Percentiles rank a stretch among this genome's conserved stretches.
These are phyloP conservation scores for Montifringilla adamsi DNA, from an alignment of 2,113 vertebrate species.

Conservation along the genomic window DNA sequence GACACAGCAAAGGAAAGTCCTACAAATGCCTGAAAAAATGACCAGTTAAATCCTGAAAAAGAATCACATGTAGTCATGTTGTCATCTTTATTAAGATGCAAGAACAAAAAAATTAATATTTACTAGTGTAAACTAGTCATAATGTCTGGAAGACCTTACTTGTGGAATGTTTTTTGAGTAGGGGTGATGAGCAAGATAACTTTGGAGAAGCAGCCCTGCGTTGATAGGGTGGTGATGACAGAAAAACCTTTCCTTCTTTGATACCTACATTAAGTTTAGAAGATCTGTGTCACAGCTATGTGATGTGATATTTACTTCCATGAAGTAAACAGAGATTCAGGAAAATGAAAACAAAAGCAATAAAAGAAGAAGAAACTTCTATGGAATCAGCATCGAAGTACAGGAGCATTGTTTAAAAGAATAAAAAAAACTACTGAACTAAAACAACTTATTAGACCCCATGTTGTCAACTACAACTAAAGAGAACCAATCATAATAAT, in stretches of 20 bases:
- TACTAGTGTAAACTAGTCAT: background rate
- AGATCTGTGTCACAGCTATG: background rate
- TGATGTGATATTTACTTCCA: background rate
- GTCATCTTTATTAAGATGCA: background rate
- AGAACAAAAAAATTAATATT: background rate
- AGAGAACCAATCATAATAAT: background rate
- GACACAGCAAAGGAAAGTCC: background rate
- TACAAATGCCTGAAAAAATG: background rate
- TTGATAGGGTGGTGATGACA: background rate
- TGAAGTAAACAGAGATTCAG: background rate
- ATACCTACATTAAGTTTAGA: background rate
- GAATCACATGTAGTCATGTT: background rate
- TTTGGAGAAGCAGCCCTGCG: background rate
- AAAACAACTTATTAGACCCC: background rate
- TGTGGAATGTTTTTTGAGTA: background rate
- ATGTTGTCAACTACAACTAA: background rate
- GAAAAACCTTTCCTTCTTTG: background rate
- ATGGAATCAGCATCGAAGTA: background rate
- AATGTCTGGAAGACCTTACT: background rate
- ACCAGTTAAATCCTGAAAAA: background rate
- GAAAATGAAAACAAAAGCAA: background rate
- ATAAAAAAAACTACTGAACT: rapidly evolving
- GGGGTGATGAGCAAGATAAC: background rate
- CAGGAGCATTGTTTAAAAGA: background rate
- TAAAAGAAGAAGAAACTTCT: background rate